phyloP scores from a whole-genome alignment of 2,888 invertebrate genomes.

The Zaprionus bogoriensis region DNA sequence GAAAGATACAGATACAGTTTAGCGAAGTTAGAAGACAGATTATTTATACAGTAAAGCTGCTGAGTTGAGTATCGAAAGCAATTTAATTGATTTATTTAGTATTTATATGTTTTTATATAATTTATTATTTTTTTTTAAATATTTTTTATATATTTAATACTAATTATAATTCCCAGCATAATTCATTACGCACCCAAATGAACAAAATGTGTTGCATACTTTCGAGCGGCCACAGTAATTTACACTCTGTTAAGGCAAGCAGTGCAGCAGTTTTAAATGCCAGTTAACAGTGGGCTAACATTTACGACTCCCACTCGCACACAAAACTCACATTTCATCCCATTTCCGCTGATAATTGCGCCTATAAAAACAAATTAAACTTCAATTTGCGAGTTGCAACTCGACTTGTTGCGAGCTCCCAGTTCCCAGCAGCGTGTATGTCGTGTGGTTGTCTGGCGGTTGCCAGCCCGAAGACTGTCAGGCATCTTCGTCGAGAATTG shows the following conservation, averaged over 20 bases:
- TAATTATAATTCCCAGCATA: no score
- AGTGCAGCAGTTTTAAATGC: background rate
- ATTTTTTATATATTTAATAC: no score
- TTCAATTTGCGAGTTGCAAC: slow-evolving; percentile 62
- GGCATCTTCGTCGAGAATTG: background rate
- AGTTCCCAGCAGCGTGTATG: slow-evolving; percentile 3
- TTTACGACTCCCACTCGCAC: slow-evolving; percentile 19
- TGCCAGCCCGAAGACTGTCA: background rate
- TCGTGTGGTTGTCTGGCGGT: slow-evolving; percentile 34
- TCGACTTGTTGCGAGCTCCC: slow-evolving; percentile 16
- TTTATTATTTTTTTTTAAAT: no score
- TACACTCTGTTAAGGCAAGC: no score
- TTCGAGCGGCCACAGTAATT: background rate
- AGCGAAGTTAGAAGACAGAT: background rate
- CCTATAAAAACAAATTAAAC: slow-evolving; percentile 82
- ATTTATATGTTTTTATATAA: background rate
- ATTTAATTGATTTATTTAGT: background rate
- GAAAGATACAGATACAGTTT: background rate
- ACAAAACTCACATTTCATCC: slow-evolving; percentile 25
- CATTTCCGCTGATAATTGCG: slow-evolving; percentile 51
- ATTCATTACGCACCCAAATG: no score
- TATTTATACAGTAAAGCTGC: background rate
- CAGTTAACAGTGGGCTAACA: background rate
- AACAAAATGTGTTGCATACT: slow-evolving; percentile 17
- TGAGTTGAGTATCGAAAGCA: background rate